Evolutionary conservation across 2,888 invertebrate species (phyloP), one percentile per base, ranked within the genome.

Genomic region (Macrostomum cliftonense): DNA sequence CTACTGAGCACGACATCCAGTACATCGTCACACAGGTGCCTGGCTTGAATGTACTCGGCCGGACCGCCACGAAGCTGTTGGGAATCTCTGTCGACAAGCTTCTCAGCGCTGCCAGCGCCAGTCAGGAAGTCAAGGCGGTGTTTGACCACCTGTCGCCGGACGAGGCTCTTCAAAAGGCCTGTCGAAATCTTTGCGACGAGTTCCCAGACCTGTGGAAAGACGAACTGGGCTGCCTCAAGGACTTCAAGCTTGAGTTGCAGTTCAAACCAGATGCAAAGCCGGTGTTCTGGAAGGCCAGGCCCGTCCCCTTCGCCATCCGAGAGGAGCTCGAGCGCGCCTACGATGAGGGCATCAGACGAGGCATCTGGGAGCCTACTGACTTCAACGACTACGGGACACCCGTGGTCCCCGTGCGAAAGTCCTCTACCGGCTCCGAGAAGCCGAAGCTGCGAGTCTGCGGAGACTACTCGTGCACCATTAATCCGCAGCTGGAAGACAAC

Each of bases 391-490:
- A 42, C 13, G 13, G 39, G 13, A 13, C n/a, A n/a, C n/a, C 39
- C 51, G 21, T 45, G 53, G 17, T 16, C 44, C 14, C 19, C 28
- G 17, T 46, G 53, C 12, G 47, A 54, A 19, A 17, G 9, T 4
- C 54, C 52, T 17, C 46, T 51, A 14, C 59, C 55, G 58, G 57
- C 55, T 2, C 55, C 59, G 19, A 58, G 58, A 2, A 54, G 57
- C 19, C 54, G 11, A 37, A 48, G 13, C 55, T 17, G 28, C 40
- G 60, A 36, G 51, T 57, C 13, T 59, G 55, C 49, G 55, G 58
- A 2, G 57, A 61, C 49, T 58, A 53, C 40, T 56, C 57, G 13
- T 55, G 56, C 1, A 57, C 58, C 0, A 43, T 60, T 1, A 59
- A 60, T 44, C 46, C 37, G n/a, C n/a, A n/a, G n/a, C n/a, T n/a